Percentiles rank a stretch among this genome's conserved stretches.
Evolutionary conservation across 2,888 invertebrate genomes (phyloP).

Genomic region (Patella caerulea): DNA sequence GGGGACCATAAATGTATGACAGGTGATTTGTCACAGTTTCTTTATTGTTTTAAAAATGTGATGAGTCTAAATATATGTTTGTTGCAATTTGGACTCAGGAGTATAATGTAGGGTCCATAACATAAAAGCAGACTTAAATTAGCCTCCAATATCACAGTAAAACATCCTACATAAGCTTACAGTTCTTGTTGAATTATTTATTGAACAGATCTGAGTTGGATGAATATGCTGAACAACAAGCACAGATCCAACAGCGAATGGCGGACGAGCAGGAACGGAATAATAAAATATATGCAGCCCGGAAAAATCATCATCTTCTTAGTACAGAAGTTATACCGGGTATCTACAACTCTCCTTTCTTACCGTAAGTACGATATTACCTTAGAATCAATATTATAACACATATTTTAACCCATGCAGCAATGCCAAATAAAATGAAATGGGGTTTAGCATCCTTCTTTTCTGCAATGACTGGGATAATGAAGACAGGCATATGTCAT

Average conservation of each 20-base stretch:
- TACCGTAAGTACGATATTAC: slow-evolving; percentile 51
- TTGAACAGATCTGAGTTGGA: slow-evolving; percentile 58
- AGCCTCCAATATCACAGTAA: not conserved
- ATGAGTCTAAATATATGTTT: too few relatives aligned
- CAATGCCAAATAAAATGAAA: too few relatives aligned
- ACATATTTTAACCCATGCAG: too few relatives aligned
- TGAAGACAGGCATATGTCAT: too few relatives aligned
- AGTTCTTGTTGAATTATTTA: not conserved
- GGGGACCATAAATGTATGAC: too few relatives aligned
- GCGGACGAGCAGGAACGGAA: slow-evolving; percentile 52
- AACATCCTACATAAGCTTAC: not conserved
- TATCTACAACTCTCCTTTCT: slow-evolving; percentile 69
- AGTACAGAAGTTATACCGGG: slow-evolving; percentile 70
- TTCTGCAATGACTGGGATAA: not conserved
- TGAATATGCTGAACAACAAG: slow-evolving; percentile 66
- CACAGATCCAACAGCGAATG: slow-evolving; percentile 48
- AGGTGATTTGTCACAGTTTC: too few relatives aligned
- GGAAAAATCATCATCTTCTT: slow-evolving; percentile 66
- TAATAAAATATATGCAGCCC: slow-evolving; percentile 52
- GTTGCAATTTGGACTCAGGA: too few relatives aligned
- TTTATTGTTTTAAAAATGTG: too few relatives aligned
- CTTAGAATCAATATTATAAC: too few relatives aligned
- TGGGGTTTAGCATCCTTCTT: not conserved
- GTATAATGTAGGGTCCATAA: not conserved
- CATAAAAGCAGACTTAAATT: too few relatives aligned